Evolutionary conservation across 2,888 invertebrate species (phyloP), one percentile per base, ranked within the genome.

Genomic region (Eristalis pertinax): DNA sequence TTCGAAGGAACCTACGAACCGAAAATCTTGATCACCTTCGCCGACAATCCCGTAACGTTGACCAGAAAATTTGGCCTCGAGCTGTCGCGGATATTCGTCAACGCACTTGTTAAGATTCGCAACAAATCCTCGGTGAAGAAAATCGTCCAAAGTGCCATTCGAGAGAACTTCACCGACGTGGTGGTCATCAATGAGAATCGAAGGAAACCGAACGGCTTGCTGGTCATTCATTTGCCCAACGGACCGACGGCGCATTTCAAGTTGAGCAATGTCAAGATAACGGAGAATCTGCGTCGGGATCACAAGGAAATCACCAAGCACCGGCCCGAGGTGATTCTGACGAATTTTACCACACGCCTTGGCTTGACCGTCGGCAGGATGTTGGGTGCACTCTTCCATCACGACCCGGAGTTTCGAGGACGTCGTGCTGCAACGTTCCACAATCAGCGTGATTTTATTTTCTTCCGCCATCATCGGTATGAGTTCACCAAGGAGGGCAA

Each of bases 371-470:
- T 99, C 64, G 97, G 97, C 0, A 95, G 99, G 89, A 97, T 99
- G 97, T 94, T 99, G 86, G 97, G 98, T 13, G 96, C 98, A 0
- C 92, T 99, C 58, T 99, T 99, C 92, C 99, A 99, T 93, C 98
- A 98, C 93, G 96, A 98, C 93, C 99, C 99, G 0, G 96, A 99
- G 93, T 99, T 99, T 93, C 95, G 95, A 89, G 99, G 99, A 0
- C 95, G 98, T 4, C 95, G 99, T 86, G 98, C 96, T 0, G 98
- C 98, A 86, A 99, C 99, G 38, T 99, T 99, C 93, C 99, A 99
- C 93, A 99, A 99, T 94, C 99, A 99, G 93, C 94, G 99, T 83
- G 99, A 99, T 94, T 99, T 97, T 92, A 98, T 99, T 90, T 99
- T 99, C 94, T 99, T 99, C 92, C 95, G 99, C 79, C 99, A 99